Conservation (phyloP, 2,797 vertebrate genomes). For the Pyrocephalus nanus region DNA sequence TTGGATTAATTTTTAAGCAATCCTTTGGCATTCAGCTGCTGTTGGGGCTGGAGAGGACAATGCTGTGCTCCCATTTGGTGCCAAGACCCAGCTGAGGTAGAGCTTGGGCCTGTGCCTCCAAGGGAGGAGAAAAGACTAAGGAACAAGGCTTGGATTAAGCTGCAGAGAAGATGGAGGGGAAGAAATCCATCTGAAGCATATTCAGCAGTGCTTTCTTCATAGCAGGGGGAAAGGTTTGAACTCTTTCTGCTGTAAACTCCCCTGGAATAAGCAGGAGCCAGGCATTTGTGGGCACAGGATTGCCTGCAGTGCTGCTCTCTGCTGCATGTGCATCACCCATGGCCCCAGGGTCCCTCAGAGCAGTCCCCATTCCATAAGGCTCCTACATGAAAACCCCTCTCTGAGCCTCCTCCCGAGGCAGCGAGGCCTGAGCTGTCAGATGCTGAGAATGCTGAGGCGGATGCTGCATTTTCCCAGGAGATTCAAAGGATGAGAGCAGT, state of each 20-base stretch:
- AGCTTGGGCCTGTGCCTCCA: background rate
- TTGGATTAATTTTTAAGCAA: background rate
- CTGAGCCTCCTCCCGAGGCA: rapidly evolving
- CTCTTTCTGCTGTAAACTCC: background rate
- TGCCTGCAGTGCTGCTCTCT: rapidly evolving
- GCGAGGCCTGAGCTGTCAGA: background rate
- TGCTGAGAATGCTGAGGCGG: background rate
- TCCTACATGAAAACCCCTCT: background rate
- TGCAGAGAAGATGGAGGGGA: background rate
- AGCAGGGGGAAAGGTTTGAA: background rate
- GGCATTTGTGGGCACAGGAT: background rate
- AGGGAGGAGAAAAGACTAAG: background rate
- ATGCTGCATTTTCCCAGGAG: background rate
- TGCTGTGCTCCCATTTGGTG: background rate
- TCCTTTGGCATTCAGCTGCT: background rate
- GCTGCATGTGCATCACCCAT: rapidly evolving
- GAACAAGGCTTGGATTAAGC: background rate
- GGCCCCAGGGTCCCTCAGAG: background rate
- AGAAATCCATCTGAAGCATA: background rate
- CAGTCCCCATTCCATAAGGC: background rate
- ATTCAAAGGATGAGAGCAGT: background rate
- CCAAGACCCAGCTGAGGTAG: background rate
- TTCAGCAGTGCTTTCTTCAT: background rate
- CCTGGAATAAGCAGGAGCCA: rapidly evolving
- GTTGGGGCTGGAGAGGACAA: background rate